Evolutionary conservation across 2,888 invertebrate species (phyloP).

Genomic region (Oligia strigilis): DNA sequence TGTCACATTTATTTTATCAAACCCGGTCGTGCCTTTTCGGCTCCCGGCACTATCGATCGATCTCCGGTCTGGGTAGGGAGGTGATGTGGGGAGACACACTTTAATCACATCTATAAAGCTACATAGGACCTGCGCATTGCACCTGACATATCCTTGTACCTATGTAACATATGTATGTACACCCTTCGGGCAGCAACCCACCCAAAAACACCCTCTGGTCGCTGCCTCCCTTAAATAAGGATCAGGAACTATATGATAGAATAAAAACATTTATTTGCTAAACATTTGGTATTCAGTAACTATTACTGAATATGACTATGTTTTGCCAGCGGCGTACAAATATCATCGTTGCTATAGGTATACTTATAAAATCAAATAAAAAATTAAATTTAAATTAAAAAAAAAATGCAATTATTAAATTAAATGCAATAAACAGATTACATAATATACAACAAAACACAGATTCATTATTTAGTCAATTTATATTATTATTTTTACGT

Average conservation of each 20-base stretch:
- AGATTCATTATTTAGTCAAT: no score
- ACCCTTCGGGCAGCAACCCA: neutral
- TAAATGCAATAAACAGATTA: no score
- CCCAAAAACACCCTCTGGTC: neutral
- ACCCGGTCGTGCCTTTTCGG: neutral
- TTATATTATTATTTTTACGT: no score
- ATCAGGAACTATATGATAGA: neutral
- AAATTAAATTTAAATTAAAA: neutral
- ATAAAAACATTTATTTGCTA: neutral
- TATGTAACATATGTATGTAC: neutral
- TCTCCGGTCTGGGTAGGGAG: neutral
- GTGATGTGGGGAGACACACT: neutral
- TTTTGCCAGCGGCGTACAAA: neutral
- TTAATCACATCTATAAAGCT: neutral
- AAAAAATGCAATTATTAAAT: no score
- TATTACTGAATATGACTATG: neutral
- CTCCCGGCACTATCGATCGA: neutral
- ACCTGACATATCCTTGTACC: neutral
- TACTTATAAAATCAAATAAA: no score
- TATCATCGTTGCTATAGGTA: neutral
- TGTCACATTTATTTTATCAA: neutral
- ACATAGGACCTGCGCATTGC: neutral
- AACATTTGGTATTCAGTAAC: neutral
- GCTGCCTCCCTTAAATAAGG: neutral
- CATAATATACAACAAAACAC: no score